Evolutionary conservation across 2,888 invertebrate genomes (phyloP).

Genomic region (Seira musarum): DNA sequence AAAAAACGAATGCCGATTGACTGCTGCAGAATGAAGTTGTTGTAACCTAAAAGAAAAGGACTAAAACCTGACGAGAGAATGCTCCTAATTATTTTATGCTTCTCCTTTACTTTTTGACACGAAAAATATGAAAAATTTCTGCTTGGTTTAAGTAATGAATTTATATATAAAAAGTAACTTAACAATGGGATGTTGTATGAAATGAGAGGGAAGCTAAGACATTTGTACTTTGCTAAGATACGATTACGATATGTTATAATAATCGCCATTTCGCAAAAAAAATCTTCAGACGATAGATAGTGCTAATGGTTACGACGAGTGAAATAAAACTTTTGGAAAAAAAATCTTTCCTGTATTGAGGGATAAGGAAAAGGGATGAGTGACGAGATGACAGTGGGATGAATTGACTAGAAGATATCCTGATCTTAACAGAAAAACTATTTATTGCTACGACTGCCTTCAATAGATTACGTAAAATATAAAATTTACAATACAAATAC

Average conservation of each 20-base stretch:
- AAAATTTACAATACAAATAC: background rate
- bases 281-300: too few relatives aligned
- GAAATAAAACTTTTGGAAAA: too few relatives aligned
- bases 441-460: constrained; percentile 39
- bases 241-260: too few relatives aligned
- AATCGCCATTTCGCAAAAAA: too few relatives aligned
- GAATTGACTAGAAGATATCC: background rate
- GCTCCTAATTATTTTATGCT: background rate
- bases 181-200: background rate
- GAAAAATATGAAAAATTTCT: background rate
- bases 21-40: background rate
- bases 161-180: background rate
- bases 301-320: too few relatives aligned
- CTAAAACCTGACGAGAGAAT: constrained; percentile 12
- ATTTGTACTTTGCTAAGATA: too few relatives aligned
- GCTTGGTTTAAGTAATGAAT: background rate
- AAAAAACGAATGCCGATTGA: too few relatives aligned
- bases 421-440: too few relatives aligned
- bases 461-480: background rate
- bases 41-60: background rate
- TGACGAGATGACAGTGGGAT: too few relatives aligned
- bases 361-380: too few relatives aligned
- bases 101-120: background rate
- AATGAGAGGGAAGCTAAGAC: background rate
- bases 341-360: too few relatives aligned